phyloP scores from a whole-genome alignment of 1,140 invertebrate species.

The Chelonus insularis region DNA sequence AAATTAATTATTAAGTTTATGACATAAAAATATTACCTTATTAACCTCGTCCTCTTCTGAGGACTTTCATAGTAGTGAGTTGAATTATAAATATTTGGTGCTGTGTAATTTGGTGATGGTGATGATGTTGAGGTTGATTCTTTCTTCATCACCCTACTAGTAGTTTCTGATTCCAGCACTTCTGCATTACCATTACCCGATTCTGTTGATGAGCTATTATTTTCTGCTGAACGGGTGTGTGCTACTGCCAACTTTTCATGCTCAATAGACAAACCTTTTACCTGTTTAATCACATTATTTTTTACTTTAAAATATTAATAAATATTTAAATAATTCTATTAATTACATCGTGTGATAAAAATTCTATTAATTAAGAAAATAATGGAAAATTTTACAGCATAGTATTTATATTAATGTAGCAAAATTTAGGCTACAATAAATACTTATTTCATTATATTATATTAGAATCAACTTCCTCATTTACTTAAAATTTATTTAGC shows the following conservation, averaged over 20 bases:
- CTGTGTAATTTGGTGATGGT: conserved; percentile 49
- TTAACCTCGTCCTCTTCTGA: conserved; percentile 56
- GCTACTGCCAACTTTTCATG: conserved; percentile 74
- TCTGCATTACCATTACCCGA: conserved; percentile 29
- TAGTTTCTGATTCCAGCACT: conserved; percentile 30
- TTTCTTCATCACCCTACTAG: conserved; percentile 46
- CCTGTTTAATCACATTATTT: conserved; percentile 52
- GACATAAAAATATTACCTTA: conserved; percentile 47
- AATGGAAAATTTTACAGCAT: no score
- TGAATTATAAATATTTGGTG: conserved; percentile 47
- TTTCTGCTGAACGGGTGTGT: conserved; percentile 63
- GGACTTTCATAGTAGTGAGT: conserved; percentile 55
- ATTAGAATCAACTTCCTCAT: no score
- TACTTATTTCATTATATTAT: no score
- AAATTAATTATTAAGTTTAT: no score
- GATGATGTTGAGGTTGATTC: conserved; percentile 58
- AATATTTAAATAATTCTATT: no score
- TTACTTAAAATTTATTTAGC: no score
- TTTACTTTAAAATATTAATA: no score
- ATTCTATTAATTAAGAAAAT: no score
- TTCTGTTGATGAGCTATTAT: conserved; percentile 49
- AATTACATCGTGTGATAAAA: no score
- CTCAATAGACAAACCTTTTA: conserved; percentile 78
- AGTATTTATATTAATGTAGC: no score
- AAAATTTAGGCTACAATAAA: no score